These are phyloP conservation scores for Anser cygnoides DNA, from an alignment of 2,113 vertebrate genomes.

Conservation along the genomic window DNA sequence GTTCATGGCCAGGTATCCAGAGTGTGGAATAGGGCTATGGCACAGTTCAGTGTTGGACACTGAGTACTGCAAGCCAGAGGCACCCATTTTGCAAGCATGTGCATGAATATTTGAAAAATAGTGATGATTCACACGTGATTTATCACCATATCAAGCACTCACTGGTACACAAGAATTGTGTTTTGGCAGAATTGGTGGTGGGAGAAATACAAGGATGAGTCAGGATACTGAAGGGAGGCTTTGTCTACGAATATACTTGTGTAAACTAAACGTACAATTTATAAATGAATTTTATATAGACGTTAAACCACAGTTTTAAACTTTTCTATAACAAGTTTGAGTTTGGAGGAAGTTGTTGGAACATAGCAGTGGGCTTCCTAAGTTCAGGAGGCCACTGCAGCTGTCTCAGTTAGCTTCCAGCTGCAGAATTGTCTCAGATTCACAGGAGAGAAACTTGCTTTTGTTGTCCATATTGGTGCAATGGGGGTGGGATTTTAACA, in stretches of 20 bases:
- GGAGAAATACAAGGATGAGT: not conserved
- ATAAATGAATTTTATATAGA: not conserved
- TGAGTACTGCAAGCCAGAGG: not conserved
- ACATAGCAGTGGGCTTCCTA: not conserved
- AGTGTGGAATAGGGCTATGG: not conserved
- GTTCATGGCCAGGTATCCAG: not conserved
- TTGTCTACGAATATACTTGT: not conserved
- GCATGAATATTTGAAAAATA: not conserved
- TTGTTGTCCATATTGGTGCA: not conserved
- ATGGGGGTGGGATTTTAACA: not conserved
- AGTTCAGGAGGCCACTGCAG: rapidly evolving
- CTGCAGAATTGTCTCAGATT: not conserved
- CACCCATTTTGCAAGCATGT: rapidly evolving
- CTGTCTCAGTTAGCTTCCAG: not conserved
- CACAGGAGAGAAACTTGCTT: not conserved
- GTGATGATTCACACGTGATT: not conserved
- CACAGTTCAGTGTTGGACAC: not conserved
- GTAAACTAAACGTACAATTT: not conserved
- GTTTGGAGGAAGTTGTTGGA: not conserved
- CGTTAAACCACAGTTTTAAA: not conserved
- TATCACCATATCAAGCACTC: not conserved
- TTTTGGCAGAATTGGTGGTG: no score
- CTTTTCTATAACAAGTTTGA: not conserved
- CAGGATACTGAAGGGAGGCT: not conserved
- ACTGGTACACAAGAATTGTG: not conserved